phyloP scores from a whole-genome alignment of 2,113 vertebrate species.

The Peromyscus polionotus region DNA sequence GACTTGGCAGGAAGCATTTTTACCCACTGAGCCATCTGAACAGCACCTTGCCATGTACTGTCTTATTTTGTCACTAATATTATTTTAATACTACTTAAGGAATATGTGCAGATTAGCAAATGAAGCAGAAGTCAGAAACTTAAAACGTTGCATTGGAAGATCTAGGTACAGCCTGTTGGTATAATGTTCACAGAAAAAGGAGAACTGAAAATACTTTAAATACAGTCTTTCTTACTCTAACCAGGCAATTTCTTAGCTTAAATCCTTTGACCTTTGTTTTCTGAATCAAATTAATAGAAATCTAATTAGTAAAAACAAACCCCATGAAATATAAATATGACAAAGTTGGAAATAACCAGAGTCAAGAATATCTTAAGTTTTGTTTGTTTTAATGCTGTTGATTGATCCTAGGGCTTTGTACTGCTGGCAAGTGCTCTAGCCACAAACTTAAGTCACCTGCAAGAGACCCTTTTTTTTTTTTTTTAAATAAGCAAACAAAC shows the following conservation, averaged over 20 bases:
- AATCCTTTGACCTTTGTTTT: conserved; percentile 46
- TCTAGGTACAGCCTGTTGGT: conserved; percentile 14
- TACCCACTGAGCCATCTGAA: neutral
- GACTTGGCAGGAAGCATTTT: neutral
- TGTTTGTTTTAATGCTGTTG: neutral
- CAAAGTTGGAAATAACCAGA: conserved; percentile 5
- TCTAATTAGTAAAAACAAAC: conserved; percentile 56
- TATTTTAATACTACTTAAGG: conserved; percentile 3
- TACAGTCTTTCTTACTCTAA: conserved; percentile 15
- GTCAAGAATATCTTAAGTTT: neutral
- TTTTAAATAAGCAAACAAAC: neutral
- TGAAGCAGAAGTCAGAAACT: conserved; percentile 57
- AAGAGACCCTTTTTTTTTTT: neutral
- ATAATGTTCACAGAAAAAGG: conserved; percentile 12
- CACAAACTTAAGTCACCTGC: neutral
- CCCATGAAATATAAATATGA: conserved; percentile 20
- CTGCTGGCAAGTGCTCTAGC: neutral
- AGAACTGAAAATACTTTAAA: conserved; percentile 25
- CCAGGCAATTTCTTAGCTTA: neutral
- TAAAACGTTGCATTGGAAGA: conserved; percentile 56
- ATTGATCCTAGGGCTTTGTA: neutral
- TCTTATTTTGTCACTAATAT: conserved; percentile 35
- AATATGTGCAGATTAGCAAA: conserved; percentile 52
- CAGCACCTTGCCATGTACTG: neutral
- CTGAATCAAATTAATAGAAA: conserved; percentile 48